Evolutionary conservation across 2,888 invertebrate genomes (phyloP).

Genomic region (Ophioninae sp.): DNA sequence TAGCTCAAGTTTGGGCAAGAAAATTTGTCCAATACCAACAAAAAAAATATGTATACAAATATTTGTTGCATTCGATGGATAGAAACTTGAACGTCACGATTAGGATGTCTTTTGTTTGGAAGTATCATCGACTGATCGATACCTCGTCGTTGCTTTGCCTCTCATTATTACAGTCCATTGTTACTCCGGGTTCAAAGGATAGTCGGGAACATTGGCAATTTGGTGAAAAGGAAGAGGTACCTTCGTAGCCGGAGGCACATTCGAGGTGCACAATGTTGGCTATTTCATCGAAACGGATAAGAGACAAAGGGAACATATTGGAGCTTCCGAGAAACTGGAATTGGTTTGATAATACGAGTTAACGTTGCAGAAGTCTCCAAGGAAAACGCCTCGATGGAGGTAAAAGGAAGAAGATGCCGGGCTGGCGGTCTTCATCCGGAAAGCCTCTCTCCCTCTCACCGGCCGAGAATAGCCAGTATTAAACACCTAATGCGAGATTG

Average conservation of each 20-base stretch:
- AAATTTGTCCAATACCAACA: too few species aligned
- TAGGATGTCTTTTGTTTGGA: too few species aligned
- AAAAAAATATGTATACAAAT: too few species aligned
- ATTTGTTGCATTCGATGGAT: too few species aligned
- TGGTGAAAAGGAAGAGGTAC: not conserved
- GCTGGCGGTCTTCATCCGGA: constrained; percentile 22
- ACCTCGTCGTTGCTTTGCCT: not conserved
- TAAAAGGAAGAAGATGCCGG: constrained; percentile 26
- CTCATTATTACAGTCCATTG: not conserved
- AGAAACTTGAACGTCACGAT: too few species aligned
- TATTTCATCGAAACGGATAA: constrained; percentile 10
- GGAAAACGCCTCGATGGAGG: constrained; percentile 24
- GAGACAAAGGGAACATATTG: not conserved
- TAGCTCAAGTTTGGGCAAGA: too few species aligned
- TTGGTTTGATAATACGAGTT: constrained; percentile 48
- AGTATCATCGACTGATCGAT: not conserved
- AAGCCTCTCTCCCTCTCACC: not conserved
- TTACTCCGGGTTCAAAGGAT: not conserved
- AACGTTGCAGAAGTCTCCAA: constrained; percentile 12
- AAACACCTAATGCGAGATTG: constrained; percentile 42
- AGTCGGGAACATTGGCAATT: not conserved
- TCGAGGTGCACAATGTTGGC: not conserved
- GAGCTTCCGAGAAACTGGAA: constrained; percentile 33
- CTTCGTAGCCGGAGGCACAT: not conserved
- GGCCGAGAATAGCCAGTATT: constrained; percentile 24